Evolutionary conservation across 2,888 invertebrate genomes (phyloP), one percentile per base, ranked within the genome.

Genomic region (Thelaira solivaga): DNA sequence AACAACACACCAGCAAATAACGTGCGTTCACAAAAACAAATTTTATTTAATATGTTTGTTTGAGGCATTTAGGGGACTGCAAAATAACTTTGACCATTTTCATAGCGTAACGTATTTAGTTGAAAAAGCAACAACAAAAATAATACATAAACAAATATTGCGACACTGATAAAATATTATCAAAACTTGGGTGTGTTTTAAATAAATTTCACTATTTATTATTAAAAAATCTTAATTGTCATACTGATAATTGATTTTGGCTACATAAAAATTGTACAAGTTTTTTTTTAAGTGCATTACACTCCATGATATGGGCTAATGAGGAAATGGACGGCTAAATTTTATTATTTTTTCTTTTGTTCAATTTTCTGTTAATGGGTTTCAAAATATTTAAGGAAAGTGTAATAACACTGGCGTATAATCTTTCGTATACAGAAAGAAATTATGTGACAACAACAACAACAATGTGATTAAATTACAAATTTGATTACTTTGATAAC

Each of bases 251-350:
- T n/a, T n/a, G n/a, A n/a, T n/a, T n/a, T n/a, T n/a, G n/a, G n/a
- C n/a, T n/a, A n/a, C n/a, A n/a, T n/a, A n/a, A n/a, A n/a, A n/a
- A n/a, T n/a, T 57, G 31, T 51, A 74, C 65, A 71, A 71, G 78
- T 49, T 74, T 69, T 74, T 78, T 73, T 20, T 55, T 53, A 74
- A 65, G 78, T 78, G 78, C n/a, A n/a, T n/a, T n/a, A n/a, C n/a
- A n/a, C n/a, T n/a, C n/a, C n/a, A 78, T 78, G 62, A 61, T 64
- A 71, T 59, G 69, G 57, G 65, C 69, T 78, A 78, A 78, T 78
- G 74, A 74, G 77, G 73, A 77, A 77, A 57, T 76, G 65, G 71
- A 76, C 59, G 55, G 49, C 47, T n/a, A 47, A 41, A 31, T 49
- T 69, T 69, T 26, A 20, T 13, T 41, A 34, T 55, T 26, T 43